phyloP scores from a whole-genome alignment of 2,888 invertebrate genomes.

The Geophilus truncorum region DNA sequence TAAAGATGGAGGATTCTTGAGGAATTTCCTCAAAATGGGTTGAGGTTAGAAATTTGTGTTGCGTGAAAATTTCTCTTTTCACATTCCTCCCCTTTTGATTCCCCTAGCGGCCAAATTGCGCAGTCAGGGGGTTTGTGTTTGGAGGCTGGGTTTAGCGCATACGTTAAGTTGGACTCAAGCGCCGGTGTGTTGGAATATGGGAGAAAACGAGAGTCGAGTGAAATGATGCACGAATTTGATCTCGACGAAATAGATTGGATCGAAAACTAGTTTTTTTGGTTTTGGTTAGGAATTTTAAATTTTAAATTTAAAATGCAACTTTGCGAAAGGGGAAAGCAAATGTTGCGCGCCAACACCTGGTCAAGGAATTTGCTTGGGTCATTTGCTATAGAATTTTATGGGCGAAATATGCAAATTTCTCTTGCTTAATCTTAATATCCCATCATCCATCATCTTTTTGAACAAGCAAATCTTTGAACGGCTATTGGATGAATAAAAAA shows the following conservation, averaged over 20 bases:
- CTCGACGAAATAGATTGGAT: neutral
- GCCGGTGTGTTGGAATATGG: neutral
- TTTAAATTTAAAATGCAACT: neutral
- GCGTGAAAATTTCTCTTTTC: conserved; percentile 22
- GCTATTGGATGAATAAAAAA: neutral
- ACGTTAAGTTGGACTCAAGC: neutral
- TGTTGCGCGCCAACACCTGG: neutral
- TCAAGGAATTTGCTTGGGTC: conserved; percentile 25
- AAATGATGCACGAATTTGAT: conserved; percentile 9
- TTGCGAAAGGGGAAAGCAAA: neutral
- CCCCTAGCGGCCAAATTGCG: conserved; percentile 20
- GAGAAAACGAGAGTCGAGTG: neutral
- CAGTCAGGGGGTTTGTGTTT: conserved; percentile 6
- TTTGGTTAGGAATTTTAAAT: neutral
- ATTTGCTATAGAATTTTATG: neutral
- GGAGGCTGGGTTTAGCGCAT: neutral
- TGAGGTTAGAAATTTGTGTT: conserved; percentile 25
- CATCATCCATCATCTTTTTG: conserved; percentile 6
- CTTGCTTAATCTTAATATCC: neutral
- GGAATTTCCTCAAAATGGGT: neutral
- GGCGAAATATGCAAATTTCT: neutral
- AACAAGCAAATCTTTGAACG: neutral
- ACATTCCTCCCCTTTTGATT: conserved; percentile 10
- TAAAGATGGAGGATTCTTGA: neutral
- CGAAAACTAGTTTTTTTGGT: neutral